phyloP scores from a whole-genome alignment of 2,797 vertebrate species.

The Sebastes trivittatus region DNA sequence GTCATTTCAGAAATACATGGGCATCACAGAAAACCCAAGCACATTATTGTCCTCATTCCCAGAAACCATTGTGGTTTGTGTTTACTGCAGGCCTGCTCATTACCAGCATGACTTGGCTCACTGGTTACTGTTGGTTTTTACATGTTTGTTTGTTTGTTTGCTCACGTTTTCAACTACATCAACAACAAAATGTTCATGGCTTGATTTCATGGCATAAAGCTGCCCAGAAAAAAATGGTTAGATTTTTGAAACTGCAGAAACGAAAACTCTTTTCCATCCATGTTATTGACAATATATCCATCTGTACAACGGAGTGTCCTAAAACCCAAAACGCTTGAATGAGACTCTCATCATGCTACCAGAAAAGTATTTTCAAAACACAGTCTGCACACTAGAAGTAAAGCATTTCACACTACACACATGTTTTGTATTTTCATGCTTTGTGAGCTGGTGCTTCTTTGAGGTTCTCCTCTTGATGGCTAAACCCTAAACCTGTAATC shows the following conservation, averaged over 20 bases:
- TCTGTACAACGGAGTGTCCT: rapidly evolving
- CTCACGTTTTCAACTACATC: too few species aligned
- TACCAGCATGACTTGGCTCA: too few species aligned
- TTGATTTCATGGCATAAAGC: neutral
- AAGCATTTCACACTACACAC: neutral
- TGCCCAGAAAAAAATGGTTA: neutral
- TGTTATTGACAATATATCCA: too few species aligned
- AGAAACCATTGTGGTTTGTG: neutral
- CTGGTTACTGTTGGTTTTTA: too few species aligned
- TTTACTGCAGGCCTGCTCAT: neutral
- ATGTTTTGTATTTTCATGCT: neutral
- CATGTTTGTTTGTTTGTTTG: too few species aligned
- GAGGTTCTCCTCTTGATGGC: neutral
- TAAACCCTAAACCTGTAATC: neutral
- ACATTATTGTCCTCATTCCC: neutral
- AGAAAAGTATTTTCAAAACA: neutral
- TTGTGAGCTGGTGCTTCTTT: neutral
- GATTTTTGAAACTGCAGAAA: too few species aligned
- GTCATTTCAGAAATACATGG: neutral
- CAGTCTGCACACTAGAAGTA: neutral
- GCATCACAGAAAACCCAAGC: neutral
- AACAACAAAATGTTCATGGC: too few species aligned
- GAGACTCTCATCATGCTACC: too few species aligned
- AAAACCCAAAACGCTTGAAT: neutral
- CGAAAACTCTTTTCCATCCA: rapidly evolving